Percentiles rank a stretch among this genome's conserved stretches.
Evolutionary conservation across 2,113 vertebrate genomes (phyloP).

Genomic region (Gadus chalcogrammus): DNA sequence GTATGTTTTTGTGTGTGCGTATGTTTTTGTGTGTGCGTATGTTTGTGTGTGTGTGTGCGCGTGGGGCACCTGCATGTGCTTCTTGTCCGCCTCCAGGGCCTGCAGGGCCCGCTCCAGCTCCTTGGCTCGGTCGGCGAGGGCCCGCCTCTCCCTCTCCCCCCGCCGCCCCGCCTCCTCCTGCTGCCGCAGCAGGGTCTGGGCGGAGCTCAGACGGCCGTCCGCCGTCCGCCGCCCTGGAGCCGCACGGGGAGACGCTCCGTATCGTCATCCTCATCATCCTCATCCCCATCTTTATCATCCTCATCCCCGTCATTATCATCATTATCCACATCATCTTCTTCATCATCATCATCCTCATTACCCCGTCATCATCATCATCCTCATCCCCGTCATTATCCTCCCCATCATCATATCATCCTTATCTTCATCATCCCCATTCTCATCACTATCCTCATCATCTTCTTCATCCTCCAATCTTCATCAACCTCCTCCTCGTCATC

Average conservation of each 20-base stretch:
- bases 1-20: not conserved
- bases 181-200: conserved; percentile 75
- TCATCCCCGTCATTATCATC: too few species aligned
- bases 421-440: too few species aligned
- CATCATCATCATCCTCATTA: too few species aligned
- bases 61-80: conserved; percentile 73
- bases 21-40: not conserved
- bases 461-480: too few species aligned
- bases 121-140: conserved; percentile 70
- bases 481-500: too few species aligned
- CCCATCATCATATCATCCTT: too few species aligned
- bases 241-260: not conserved
- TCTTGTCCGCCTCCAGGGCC: conserved; percentile 66
- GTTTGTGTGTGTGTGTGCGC: not conserved
- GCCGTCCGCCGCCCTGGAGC: conserved; percentile 68
- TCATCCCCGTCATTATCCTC: too few species aligned
- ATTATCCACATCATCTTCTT: too few species aligned
- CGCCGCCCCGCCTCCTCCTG: conserved; percentile 79
- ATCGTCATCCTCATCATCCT: too few species aligned
- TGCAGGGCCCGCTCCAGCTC: conserved; percentile 78
- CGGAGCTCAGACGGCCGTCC: conserved; percentile 73
- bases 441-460: too few species aligned
- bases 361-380: too few species aligned
- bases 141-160: conserved; percentile 76
- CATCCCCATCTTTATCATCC: too few species aligned